These are phyloP conservation scores for Trididemnum miniatum DNA, from an alignment of 23 tunicate species.

Conservation along the genomic window DNA sequence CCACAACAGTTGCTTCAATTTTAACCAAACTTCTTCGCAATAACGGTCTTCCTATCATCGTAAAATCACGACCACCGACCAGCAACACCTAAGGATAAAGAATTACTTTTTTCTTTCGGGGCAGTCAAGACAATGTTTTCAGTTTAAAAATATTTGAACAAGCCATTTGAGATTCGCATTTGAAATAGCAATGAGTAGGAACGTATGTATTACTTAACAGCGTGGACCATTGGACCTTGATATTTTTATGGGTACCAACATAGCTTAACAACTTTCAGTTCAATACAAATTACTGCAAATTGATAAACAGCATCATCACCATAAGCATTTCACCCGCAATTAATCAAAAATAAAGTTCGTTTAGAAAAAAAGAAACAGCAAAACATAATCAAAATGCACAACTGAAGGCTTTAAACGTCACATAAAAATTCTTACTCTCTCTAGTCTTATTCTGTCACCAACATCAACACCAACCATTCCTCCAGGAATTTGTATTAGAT, in stretches of 20 bases:
- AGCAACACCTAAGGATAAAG: conserved; percentile 43
- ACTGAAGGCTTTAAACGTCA: neutral
- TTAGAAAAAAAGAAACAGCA: no score
- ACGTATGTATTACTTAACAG: no score
- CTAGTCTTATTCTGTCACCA: conserved; percentile 74
- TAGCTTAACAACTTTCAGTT: no score
- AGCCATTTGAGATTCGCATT: no score
- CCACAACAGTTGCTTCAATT: conserved; percentile 72
- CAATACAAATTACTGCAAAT: no score
- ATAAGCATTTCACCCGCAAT: no score
- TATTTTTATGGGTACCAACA: no score
- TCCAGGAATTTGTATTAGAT: conserved; percentile 59
- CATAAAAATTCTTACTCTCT: conserved; percentile 50
- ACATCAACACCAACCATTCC: conserved; percentile 49
- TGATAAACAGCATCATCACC: no score
- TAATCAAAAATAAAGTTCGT: no score
- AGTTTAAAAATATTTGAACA: neutral
- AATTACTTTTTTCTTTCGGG: no score
- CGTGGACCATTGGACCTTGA: no score
- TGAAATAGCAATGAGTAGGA: no score
- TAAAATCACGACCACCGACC: conserved; percentile 86
- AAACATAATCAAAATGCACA: neutral
- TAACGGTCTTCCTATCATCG: conserved; percentile 75
- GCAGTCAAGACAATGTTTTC: neutral
- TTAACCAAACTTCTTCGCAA: conserved; percentile 59